Conservation (phyloP, 1,140 invertebrate genomes). For the Palaemon carinicauda region DNA sequence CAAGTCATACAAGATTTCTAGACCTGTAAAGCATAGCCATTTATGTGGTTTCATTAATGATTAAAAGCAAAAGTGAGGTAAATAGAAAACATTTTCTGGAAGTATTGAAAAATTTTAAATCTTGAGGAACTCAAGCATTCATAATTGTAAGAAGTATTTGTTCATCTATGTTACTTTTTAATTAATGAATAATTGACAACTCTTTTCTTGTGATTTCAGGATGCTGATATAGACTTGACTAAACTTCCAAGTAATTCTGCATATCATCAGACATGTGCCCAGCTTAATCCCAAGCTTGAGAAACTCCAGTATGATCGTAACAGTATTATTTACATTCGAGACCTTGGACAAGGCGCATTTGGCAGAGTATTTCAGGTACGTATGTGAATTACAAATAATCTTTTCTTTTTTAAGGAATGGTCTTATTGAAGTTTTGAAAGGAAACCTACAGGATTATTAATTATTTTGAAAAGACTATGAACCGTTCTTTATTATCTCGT, state of each 20-base stretch:
- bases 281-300: constrained; percentile 91
- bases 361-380: constrained; percentile 85
- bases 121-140: too few species aligned
- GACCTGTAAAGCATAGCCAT: too few species aligned
- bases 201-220: constrained; percentile 63
- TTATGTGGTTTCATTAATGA: too few species aligned
- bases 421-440: too few species aligned
- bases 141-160: background rate
- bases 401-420: too few species aligned
- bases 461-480: too few species aligned
- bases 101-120: too few species aligned
- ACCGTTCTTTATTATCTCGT: too few species aligned
- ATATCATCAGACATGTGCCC: constrained; percentile 83
- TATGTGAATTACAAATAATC: background rate
- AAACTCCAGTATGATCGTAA: constrained; percentile 94
- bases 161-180: background rate
- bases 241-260: constrained; percentile 87
- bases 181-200: background rate
- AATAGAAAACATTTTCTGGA: too few species aligned
- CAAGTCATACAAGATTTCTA: too few species aligned
- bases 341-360: constrained; percentile 94
- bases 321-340: constrained; percentile 92
- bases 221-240: constrained; percentile 84
- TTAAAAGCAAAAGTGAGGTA: too few species aligned
- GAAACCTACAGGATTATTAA: too few species aligned